phyloP scores from a whole-genome alignment of 1,140 invertebrate genomes.

The Leptestheria dahalacensis region DNA sequence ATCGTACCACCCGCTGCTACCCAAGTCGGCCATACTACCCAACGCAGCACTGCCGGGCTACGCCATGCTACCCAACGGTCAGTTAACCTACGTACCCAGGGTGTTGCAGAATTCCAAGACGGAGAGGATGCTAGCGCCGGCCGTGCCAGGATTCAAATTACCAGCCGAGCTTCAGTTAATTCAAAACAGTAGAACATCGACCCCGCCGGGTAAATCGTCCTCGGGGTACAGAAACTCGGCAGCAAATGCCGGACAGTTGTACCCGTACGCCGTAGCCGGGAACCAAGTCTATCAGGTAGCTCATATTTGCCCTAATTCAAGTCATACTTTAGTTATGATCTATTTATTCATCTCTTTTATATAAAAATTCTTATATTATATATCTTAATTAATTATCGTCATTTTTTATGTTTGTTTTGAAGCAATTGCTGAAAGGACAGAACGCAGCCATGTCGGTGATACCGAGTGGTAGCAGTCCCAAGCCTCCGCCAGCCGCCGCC shows the following conservation, averaged over 20 bases:
- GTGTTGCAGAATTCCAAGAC: too few species aligned
- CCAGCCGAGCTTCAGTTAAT: neutral
- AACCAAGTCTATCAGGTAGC: slow-evolving; percentile 22
- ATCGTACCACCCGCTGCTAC: slow-evolving; percentile 32
- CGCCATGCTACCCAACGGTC: neutral
- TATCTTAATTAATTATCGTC: neutral
- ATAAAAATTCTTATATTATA: too few species aligned
- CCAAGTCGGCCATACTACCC: slow-evolving; percentile 27
- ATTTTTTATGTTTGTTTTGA: neutral
- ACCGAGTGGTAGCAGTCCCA: neutral
- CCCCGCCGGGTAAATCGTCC: too few species aligned
- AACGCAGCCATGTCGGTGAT: neutral
- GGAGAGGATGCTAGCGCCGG: too few species aligned
- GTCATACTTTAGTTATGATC: too few species aligned
- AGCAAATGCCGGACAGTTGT: neutral
- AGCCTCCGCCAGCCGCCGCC: too few species aligned
- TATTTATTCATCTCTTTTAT: too few species aligned
- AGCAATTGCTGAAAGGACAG: neutral
- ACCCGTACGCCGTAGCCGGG: slow-evolving; percentile 36
- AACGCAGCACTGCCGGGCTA: neutral
- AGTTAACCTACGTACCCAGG: neutral
- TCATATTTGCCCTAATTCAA: too few species aligned
- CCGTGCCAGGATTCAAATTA: too few species aligned
- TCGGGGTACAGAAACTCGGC: neutral
- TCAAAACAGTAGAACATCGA: too few species aligned